These are phyloP conservation scores for Timandra comae DNA, from an alignment of 2,888 invertebrate genomes.

Conservation along the genomic window DNA sequence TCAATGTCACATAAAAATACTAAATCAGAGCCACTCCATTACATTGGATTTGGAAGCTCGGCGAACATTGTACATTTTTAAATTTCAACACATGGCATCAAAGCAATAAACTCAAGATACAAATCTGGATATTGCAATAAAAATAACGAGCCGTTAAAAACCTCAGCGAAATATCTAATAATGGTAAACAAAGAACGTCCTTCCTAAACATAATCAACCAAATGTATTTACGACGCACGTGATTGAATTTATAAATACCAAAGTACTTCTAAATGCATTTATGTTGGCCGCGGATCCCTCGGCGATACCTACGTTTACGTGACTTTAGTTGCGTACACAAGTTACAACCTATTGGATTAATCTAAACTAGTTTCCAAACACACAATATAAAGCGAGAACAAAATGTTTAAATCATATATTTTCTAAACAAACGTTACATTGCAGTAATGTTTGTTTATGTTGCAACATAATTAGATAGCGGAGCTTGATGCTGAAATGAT, in stretches of 20 bases:
- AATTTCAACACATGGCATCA: neutral
- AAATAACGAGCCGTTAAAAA: neutral
- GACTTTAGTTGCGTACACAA: slow-evolving; percentile 11
- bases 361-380: too few relatives aligned
- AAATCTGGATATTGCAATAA: neutral
- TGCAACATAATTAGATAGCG: slow-evolving; percentile 20
- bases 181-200: slow-evolving; percentile 12
- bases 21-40: too few relatives aligned
- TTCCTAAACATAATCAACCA: slow-evolving; percentile 7
- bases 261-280: slow-evolving; percentile 15
- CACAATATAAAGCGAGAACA: too few relatives aligned
- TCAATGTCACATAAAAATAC: too few relatives aligned
- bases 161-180: slow-evolving; percentile 3
- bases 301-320: slow-evolving; percentile 12
- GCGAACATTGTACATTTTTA: too few relatives aligned
- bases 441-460: slow-evolving; percentile 13
- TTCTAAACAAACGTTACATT: slow-evolving; percentile 2
- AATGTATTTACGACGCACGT: slow-evolving; percentile 17
- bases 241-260: slow-evolving; percentile 15
- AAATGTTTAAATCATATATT: neutral
- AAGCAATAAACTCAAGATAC: neutral
- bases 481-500: slow-evolving; percentile 30
- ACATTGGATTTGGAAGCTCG: too few relatives aligned
- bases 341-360: too few relatives aligned
- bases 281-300: slow-evolving; percentile 17